Evolutionary conservation across 2,888 invertebrate species (phyloP), one percentile per base, ranked within the genome.

Genomic region (Orthonychiurus folsomi): DNA sequence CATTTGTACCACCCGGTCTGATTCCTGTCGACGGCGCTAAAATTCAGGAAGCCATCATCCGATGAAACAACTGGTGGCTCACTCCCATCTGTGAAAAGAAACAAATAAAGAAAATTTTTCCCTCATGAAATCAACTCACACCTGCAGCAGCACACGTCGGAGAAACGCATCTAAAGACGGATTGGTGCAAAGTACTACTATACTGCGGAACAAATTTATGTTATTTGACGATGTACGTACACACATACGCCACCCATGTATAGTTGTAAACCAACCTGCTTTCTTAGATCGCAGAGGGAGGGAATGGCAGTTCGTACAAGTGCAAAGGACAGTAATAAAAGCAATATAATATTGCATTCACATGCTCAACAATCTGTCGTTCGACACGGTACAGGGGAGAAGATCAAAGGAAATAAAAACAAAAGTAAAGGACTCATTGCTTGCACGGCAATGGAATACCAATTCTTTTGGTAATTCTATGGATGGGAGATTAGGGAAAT

Each of bases 1-100:
- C 93, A 93, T 77, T 91, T 88, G 81, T 93, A 93, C 93, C 93
- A 93, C 75, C 93, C 93, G 63, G 88, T 89, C 80, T 93, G 89
- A 69, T 87, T 84, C 58, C 86, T 81, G 60, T 83, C 81, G 75
- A 92, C 86, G 73, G 86, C 83, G 59, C 86, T 85, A 80, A 92
- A 92, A 79, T 92, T 92, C 64, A 93, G 83, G 77, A 87, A 89
- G 62, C 92, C 88, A 75, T 86, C 86, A 59, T 83, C 84, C 68
- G 83, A 83, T 78, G 87, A 87, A 70, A 84, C 82, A 64, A 86
- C 84, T 48, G 73, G 68, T 50, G 74, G 72, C 20, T 73, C 73
- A n/a, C 70, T 72, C 67, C 74, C 74, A 68, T 72, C 73, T 73
- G 68, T 37, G 20, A 63, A 61, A 56, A 52, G 52, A 27, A 50